Conservation (phyloP, 2,888 invertebrate species). For the Drosophila dives region DNA sequence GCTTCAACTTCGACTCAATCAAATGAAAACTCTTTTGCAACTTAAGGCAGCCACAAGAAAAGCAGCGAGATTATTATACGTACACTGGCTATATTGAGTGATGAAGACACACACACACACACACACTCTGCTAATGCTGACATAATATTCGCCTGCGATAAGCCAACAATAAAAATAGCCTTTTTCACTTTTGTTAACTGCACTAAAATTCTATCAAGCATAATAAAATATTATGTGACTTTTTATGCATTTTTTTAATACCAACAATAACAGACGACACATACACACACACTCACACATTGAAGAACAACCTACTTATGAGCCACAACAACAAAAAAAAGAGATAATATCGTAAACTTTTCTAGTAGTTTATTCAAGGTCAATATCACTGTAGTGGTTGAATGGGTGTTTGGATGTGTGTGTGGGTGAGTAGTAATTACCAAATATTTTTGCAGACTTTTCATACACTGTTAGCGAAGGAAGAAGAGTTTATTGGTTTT, state of each 20-base stretch:
- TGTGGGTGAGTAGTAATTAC: conserved; percentile 27
- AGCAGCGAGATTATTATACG: not conserved
- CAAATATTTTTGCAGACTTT: conserved; percentile 34
- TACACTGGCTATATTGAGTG: conserved; percentile 2
- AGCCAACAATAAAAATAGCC: conserved; percentile 26
- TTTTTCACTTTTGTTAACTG: conserved; percentile 45
- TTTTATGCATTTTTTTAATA: conserved; percentile 65
- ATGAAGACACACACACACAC: conserved; percentile 11
- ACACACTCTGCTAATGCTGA: conserved; percentile 34
- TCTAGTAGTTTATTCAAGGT: conserved; percentile 45
- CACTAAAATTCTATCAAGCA: conserved; percentile 34
- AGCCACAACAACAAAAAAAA: conserved; percentile 25
- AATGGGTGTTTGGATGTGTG: not conserved
- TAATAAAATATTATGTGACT: conserved; percentile 34
- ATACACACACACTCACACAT: not conserved
- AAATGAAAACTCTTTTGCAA: conserved; percentile 59
- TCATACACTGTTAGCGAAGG: not conserved
- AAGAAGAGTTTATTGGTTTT: not conserved
- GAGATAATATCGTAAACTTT: conserved; percentile 46
- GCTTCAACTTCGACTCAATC: conserved; percentile 16
- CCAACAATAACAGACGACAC: conserved; percentile 19
- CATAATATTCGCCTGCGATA: conserved; percentile 56
- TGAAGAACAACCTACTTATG: not conserved
- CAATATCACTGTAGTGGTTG: not conserved
- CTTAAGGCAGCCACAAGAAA: not conserved